phyloP scores from a whole-genome alignment of 2,888 invertebrate species.

The Periphyllus acericola region DNA sequence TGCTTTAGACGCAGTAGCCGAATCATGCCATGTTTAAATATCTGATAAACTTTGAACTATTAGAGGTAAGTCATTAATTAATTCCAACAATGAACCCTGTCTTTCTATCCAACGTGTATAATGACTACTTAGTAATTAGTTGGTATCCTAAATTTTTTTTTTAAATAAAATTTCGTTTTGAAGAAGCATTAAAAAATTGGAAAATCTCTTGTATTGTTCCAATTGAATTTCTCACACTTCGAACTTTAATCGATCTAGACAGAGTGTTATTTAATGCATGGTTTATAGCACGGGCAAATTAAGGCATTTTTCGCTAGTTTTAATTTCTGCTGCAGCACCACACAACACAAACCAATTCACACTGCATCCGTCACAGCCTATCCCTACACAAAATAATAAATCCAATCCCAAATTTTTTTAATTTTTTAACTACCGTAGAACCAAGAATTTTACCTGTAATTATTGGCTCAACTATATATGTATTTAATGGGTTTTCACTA shows the following conservation, averaged over 20 bases:
- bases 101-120: slow-evolving; percentile 61
- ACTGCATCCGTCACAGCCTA: slow-evolving; percentile 63
- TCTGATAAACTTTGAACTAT: too few species aligned
- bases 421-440: too few species aligned
- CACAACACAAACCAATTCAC: slow-evolving; percentile 62
- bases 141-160: slow-evolving; percentile 54
- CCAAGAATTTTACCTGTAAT: too few species aligned
- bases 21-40: too few species aligned
- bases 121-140: background rate
- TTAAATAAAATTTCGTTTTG: too few species aligned
- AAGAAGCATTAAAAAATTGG: slow-evolving; percentile 62
- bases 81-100: slow-evolving; percentile 59
- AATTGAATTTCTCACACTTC: too few species aligned
- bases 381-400: background rate
- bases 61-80: too few species aligned
- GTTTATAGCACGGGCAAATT: slow-evolving; percentile 61
- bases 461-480: too few species aligned
- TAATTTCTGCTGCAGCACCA: slow-evolving; percentile 60
- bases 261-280: slow-evolving; percentile 63
- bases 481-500: too few species aligned
- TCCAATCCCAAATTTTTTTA: too few species aligned
- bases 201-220: slow-evolving; percentile 23
- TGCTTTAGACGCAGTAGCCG: too few species aligned
- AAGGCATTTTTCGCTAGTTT: slow-evolving; percentile 56
- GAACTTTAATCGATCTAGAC: too few species aligned